These are phyloP conservation scores for Halesus radiatus DNA, from an alignment of 1,140 invertebrate species.

Conservation along the genomic window DNA sequence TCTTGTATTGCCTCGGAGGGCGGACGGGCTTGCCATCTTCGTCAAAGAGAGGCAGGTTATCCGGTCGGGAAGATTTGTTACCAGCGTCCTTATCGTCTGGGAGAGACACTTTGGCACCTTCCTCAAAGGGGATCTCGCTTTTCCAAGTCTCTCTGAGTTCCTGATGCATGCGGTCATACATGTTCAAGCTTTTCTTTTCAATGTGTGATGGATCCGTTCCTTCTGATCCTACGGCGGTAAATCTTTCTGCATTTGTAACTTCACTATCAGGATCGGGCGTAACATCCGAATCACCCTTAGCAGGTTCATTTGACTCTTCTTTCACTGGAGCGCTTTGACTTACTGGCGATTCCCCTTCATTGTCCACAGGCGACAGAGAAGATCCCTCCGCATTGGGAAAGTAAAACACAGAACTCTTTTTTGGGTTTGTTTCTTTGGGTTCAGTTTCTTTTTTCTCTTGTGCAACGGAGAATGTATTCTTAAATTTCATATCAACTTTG, in stretches of 20 bases:
- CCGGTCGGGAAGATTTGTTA: slow-evolving; percentile 67
- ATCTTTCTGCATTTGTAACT: neutral
- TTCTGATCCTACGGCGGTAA: neutral
- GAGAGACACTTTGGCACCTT: slow-evolving; percentile 52
- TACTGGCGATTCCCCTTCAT: slow-evolving; percentile 39
- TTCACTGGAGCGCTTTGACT: neutral
- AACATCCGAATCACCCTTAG: slow-evolving; percentile 52
- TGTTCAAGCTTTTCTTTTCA: slow-evolving; percentile 56
- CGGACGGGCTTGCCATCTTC: slow-evolving; percentile 72
- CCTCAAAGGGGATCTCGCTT: slow-evolving; percentile 55
- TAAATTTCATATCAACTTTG: slow-evolving; percentile 84
- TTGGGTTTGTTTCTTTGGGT: slow-evolving; percentile 60
- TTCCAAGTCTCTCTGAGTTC: slow-evolving; percentile 64
- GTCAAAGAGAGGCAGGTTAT: slow-evolving; percentile 76
- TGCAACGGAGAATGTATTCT: slow-evolving; percentile 73
- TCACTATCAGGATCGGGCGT: slow-evolving; percentile 13
- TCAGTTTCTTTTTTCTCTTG: slow-evolving; percentile 62
- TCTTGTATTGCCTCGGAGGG: slow-evolving; percentile 74
- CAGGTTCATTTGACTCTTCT: slow-evolving; percentile 41
- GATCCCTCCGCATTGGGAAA: slow-evolving; percentile 63
- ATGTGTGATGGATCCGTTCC: neutral
- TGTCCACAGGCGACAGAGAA: slow-evolving; percentile 64
- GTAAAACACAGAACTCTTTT: slow-evolving; percentile 68
- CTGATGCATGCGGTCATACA: slow-evolving; percentile 66
- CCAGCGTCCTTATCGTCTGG: slow-evolving; percentile 63